Conservation (phyloP, 2,888 invertebrate genomes). For the Zaprionus obscuricornis region DNA sequence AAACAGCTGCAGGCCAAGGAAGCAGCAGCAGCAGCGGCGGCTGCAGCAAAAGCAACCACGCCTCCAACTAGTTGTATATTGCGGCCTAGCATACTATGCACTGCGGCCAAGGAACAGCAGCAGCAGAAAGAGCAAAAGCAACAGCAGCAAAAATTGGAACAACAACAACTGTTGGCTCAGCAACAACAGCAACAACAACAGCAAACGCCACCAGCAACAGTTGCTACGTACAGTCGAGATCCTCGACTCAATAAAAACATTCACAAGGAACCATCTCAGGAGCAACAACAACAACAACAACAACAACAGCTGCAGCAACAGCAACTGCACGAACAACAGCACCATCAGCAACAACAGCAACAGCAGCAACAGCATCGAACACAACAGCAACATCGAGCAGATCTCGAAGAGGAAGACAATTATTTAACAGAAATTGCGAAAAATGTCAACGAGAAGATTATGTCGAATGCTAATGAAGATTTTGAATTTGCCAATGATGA, state of each 20-base stretch:
- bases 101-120: constrained; percentile 31
- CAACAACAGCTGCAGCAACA: background rate
- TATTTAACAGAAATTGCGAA: constrained; percentile 83
- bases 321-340: background rate
- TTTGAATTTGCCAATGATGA: constrained; percentile 81
- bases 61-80: constrained; percentile 45
- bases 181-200: constrained; percentile 7
- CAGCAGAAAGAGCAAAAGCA: background rate
- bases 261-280: constrained; percentile 66
- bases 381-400: constrained; percentile 13
- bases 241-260: constrained; percentile 82
- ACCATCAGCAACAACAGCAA: constrained; percentile 20
- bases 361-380: constrained; percentile 2
- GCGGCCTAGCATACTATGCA: constrained; percentile 75
- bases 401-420: constrained; percentile 80
- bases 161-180: constrained; percentile 24
- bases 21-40: constrained; percentile 35
- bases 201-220: constrained; percentile 1
- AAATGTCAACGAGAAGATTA: constrained; percentile 82
- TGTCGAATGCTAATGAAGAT: constrained; percentile 81
- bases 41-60: constrained; percentile 13
- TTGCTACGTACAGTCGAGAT: constrained; percentile 79
- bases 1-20: constrained; percentile 71
- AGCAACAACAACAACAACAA: background rate
- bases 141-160: constrained; percentile 12